Conservation (phyloP, 2,113 vertebrate species). For the Pantherophis guttatus region DNA sequence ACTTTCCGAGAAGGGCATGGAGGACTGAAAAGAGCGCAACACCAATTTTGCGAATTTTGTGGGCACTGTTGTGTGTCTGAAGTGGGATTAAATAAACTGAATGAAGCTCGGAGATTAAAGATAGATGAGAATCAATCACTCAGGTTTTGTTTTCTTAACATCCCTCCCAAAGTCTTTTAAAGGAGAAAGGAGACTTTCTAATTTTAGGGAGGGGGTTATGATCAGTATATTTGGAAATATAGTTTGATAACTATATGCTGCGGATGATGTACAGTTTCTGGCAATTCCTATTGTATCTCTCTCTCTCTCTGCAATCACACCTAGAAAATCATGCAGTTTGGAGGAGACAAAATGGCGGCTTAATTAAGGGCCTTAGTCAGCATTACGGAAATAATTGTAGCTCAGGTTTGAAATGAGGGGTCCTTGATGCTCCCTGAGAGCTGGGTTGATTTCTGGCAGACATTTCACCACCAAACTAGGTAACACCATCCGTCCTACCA, state of each 20-base stretch:
- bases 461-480: too few relatives aligned
- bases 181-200: neutral
- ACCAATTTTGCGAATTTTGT: neutral
- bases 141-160: neutral
- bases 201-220: too few relatives aligned
- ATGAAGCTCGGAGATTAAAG: slow-evolving; percentile 21
- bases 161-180: neutral
- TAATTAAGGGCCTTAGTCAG: neutral
- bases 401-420: too few relatives aligned
- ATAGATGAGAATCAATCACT: neutral
- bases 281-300: neutral
- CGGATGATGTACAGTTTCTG: neutral
- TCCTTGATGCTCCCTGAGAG: too few relatives aligned
- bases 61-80: neutral
- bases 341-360: neutral
- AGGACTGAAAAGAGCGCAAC: neutral
- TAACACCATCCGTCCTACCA: too few relatives aligned
- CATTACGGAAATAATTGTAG: neutral
- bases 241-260: neutral
- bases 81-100: slow-evolving; percentile 1
- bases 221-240: neutral
- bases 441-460: too few relatives aligned
- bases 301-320: too few relatives aligned
- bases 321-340: too few relatives aligned
- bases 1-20: slow-evolving; percentile 2